phyloP scores from a whole-genome alignment of 2,113 vertebrate species.

The Menidia beryllina region DNA sequence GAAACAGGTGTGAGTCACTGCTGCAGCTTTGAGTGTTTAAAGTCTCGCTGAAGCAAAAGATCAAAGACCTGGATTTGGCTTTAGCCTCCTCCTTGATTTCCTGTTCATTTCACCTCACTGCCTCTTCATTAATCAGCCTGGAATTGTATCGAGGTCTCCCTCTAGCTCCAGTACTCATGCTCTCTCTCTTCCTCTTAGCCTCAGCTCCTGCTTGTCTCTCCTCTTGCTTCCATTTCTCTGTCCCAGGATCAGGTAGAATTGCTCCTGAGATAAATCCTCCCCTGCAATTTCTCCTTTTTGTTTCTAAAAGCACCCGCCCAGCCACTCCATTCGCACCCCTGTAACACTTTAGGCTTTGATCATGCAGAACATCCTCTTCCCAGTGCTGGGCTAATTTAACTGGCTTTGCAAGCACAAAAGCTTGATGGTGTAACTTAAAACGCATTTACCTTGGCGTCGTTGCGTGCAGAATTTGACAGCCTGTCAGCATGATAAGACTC shows the following conservation, averaged over 20 bases:
- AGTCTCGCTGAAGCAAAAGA: conserved; percentile 41
- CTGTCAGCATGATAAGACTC: conserved; percentile 30
- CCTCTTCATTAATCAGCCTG: conserved; percentile 60
- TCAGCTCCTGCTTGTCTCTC: conserved; percentile 23
- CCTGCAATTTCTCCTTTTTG: conserved; percentile 43
- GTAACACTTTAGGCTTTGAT: conserved; percentile 66
- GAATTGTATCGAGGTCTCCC: conserved; percentile 41
- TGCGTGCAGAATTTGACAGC: conserved; percentile 43
- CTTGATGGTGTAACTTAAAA: conserved; percentile 62
- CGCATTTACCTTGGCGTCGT: conserved; percentile 28
- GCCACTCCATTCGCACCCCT: conserved; percentile 30
- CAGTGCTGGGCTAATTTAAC: conserved; percentile 57
- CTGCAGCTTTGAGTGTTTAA: conserved; percentile 35
- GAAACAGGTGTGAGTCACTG: conserved; percentile 57
- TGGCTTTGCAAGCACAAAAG: conserved; percentile 25
- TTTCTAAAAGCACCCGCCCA: conserved; percentile 46
- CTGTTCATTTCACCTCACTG: conserved; percentile 58
- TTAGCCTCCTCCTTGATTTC: conserved; percentile 47
- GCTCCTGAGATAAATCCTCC: conserved; percentile 45
- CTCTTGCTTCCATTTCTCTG: conserved; percentile 23
- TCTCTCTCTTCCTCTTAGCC: conserved; percentile 9
- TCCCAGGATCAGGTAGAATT: conserved; percentile 57
- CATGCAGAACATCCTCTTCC: conserved; percentile 35
- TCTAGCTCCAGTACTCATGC: conserved; percentile 26
- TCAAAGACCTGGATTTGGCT: conserved; percentile 54